These are phyloP conservation scores for Trachelipus rathkii DNA, from an alignment of 1,140 invertebrate genomes.

Conservation along the genomic window DNA sequence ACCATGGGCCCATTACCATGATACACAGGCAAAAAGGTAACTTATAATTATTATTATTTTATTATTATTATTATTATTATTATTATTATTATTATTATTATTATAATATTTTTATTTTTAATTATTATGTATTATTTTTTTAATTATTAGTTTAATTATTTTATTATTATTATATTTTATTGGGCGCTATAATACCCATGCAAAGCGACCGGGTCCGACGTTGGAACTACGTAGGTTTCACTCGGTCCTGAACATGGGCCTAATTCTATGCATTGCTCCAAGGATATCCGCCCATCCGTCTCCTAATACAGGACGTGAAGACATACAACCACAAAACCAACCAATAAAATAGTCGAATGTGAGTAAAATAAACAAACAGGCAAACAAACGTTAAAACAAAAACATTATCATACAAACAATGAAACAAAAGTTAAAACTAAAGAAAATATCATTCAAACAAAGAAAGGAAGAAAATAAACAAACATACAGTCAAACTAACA, in stretches of 20 bases:
- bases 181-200: no score
- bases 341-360: slow-evolving; percentile 81
- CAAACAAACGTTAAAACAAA: no score
- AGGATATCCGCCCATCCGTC: slow-evolving; percentile 82
- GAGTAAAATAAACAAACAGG: slow-evolving; percentile 55
- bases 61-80: slow-evolving; percentile 7
- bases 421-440: no score
- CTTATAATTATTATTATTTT: background rate
- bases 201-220: slow-evolving; percentile 71
- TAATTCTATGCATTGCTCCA: slow-evolving; percentile 83
- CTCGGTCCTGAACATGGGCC: no score
- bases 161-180: no score
- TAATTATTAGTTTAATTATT: background rate
- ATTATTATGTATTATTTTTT: slow-evolving; percentile 1
- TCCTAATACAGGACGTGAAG: no score
- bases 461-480: no score
- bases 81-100: slow-evolving; percentile 15
- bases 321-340: no score
- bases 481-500: no score
- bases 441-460: no score
- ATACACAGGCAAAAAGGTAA: slow-evolving; percentile 40
- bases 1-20: slow-evolving; percentile 65
- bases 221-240: slow-evolving; percentile 79
- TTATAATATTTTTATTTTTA: background rate
- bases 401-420: no score